Percentiles rank a stretch among this genome's conserved stretches.
Evolutionary conservation across 2,797 vertebrate species (phyloP).

Genomic region (Galago senegalensis): DNA sequence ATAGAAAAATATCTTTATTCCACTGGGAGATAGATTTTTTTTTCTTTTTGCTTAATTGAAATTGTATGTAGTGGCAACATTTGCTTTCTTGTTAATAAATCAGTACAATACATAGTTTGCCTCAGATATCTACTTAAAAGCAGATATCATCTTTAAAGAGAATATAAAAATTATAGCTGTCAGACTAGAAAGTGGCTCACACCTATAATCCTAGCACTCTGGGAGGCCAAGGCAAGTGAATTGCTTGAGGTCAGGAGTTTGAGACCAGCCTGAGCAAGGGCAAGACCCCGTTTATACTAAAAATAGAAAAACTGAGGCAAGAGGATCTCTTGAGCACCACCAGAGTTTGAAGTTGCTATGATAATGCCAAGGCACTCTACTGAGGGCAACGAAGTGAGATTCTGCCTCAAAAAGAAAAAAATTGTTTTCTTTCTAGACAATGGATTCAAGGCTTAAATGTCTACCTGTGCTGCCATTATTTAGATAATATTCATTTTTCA

Average conservation of each 20-base stretch:
- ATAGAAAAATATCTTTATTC: neutral
- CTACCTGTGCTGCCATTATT: neutral
- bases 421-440: neutral
- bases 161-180: neutral
- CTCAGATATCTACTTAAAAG: constrained; percentile 4
- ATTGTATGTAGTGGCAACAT: neutral
- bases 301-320: too few relatives aligned
- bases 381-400: too few relatives aligned
- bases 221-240: too few relatives aligned
- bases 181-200: too few relatives aligned
- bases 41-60: neutral
- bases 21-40: neutral
- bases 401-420: too few relatives aligned
- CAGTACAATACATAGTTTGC: neutral
- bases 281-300: too few relatives aligned
- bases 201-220: too few relatives aligned
- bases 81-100: constrained; percentile 8
- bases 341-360: too few relatives aligned
- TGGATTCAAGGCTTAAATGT: neutral
- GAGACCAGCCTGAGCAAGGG: too few relatives aligned
- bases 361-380: too few relatives aligned
- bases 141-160: neutral
- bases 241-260: too few relatives aligned
- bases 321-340: too few relatives aligned
- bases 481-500: constrained; percentile 43